These are phyloP conservation scores for Pongo abelii DNA, from an alignment of 2,113 vertebrate genomes.

Conservation along the genomic window DNA sequence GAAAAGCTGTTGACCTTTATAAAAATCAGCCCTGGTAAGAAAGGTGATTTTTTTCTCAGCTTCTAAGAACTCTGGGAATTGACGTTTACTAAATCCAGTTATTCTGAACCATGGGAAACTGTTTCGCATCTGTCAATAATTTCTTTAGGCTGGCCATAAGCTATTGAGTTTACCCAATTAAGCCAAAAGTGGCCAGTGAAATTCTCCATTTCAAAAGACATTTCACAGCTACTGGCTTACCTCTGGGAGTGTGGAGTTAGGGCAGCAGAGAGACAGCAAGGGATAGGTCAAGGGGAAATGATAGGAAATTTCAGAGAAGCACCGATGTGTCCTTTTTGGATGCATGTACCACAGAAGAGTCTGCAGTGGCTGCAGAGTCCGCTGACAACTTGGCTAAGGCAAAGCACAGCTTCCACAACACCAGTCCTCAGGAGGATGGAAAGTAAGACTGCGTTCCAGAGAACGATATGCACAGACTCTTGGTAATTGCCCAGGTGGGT, in stretches of 20 bases:
- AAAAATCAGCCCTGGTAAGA: constrained; percentile 4
- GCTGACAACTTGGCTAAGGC: constrained; percentile 87
- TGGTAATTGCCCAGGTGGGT: constrained; percentile 81
- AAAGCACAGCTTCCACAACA: constrained; percentile 82
- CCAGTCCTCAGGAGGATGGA: constrained; percentile 85
- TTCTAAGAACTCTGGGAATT: neutral
- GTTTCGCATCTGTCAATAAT: neutral
- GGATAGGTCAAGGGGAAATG: neutral
- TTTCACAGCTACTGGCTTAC: neutral
- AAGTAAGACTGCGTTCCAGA: constrained; percentile 89
- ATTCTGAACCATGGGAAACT: neutral
- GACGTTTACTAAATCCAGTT: neutral
- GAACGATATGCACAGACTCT: constrained; percentile 82
- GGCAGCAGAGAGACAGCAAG: neutral
- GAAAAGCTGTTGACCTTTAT: neutral
- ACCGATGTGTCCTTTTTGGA: constrained; percentile 79
- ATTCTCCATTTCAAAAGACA: neutral
- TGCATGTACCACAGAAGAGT: constrained; percentile 86
- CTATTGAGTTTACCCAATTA: constrained; percentile 76
- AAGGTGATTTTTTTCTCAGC: neutral
- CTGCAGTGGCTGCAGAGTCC: constrained; percentile 84
- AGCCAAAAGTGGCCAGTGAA: constrained; percentile 27
- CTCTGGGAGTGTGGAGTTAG: neutral
- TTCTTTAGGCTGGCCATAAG: constrained; percentile 70
- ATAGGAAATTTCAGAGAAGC: neutral